These are phyloP conservation scores for Catharus fuscescens DNA, from an alignment of 2,113 vertebrate species.

Conservation along the genomic window DNA sequence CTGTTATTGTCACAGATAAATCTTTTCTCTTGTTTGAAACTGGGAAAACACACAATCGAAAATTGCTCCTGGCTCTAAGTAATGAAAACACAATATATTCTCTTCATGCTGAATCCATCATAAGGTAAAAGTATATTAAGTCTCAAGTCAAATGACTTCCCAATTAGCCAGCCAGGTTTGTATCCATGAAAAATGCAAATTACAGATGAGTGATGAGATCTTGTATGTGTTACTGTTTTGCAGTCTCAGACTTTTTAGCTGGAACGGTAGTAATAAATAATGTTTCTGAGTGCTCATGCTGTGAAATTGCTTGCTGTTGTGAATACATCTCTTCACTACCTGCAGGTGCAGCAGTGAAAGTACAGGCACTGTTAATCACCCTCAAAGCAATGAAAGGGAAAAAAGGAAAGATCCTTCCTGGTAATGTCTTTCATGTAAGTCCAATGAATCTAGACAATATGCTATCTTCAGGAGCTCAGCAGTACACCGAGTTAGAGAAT, in stretches of 20 bases:
- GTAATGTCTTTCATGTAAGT: neutral
- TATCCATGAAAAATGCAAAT: slow-evolving; percentile 42
- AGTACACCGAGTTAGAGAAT: neutral
- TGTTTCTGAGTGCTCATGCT: neutral
- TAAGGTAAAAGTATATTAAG: slow-evolving; percentile 42
- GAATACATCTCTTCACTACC: slow-evolving; percentile 23
- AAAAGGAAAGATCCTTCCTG: neutral
- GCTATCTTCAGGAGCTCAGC: neutral
- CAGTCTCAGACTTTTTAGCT: slow-evolving; percentile 43
- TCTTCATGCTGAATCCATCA: slow-evolving; percentile 12
- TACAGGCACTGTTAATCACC: slow-evolving; percentile 6
- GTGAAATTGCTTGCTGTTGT: slow-evolving; percentile 41
- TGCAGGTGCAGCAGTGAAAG: slow-evolving; percentile 10
- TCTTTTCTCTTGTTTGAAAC: slow-evolving; percentile 32
- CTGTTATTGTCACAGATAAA: neutral
- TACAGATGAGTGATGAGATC: slow-evolving; percentile 26
- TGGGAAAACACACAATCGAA: slow-evolving; percentile 1
- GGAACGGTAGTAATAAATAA: neutral
- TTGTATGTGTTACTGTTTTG: slow-evolving; percentile 1
- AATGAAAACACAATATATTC: slow-evolving; percentile 14
- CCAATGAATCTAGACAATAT: neutral
- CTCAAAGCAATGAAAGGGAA: neutral
- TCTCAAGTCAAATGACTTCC: slow-evolving; percentile 20
- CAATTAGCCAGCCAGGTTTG: slow-evolving; percentile 24
- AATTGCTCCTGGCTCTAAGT: slow-evolving; percentile 19